Base-by-base conservation (phyloP, 2,113 vertebrate species). In the Talpa occidentalis region DNA sequence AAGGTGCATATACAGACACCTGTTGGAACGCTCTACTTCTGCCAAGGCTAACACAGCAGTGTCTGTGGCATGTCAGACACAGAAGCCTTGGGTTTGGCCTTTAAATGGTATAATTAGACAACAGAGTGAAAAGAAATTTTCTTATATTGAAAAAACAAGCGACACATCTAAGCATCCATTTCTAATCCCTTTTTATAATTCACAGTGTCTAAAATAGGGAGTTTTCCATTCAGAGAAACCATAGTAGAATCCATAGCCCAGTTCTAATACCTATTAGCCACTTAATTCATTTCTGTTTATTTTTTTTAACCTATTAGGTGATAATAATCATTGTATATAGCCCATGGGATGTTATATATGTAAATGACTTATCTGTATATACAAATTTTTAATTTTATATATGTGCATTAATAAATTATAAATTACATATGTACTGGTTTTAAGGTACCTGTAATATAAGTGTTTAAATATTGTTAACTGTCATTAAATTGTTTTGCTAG, bases 291-390 rank as follows among this genome's bases (percentile, higher is more conserved):
- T 83, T 80, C 56, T 76, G 10, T 77, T 56, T 54, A 74, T 42
- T 93, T 91, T 76, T 96, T 94, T 91, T n/a, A 83, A 21, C 52
- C 73, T 80, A 1, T 60, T 85, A 78, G 35, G 12, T 79, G 11
- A 3, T 47, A 47, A 52, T 90, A 35, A 62, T 76, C 70, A 56
- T 67, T 83, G 32, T 15, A 17, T 74, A 49, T 74, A 64, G 74
- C 44, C 3, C 30, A 42, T 35, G 73, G 49, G 11, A 47, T 49
- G 72, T 88, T 83, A 22, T 64, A 52, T 26, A 62, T 88, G 32
- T 81, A 54, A 54, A 77, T 78, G 76, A 40, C 64, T 30, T 64
- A 28, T 26, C 12, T 52, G 17, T 74, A 52, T 77, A 44, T 70
- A 40, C 35, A 89, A 11, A 37, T 62, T 37, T 67, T 56, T 67